phyloP scores from a whole-genome alignment of 2,888 invertebrate species.

The Glomeris marginata region DNA sequence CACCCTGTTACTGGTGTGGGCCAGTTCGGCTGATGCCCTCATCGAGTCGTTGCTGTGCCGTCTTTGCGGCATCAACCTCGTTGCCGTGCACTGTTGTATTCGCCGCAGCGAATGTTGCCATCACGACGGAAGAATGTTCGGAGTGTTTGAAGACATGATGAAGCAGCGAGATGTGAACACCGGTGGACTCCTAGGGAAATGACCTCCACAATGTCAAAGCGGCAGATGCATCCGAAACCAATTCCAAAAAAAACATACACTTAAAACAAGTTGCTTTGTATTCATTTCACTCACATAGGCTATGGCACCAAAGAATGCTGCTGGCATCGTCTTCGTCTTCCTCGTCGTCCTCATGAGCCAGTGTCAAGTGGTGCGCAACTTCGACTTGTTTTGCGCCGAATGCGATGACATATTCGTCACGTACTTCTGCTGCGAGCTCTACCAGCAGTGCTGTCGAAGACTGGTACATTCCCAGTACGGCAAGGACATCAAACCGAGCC shows the following conservation, averaged over 20 bases:
- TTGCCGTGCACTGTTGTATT: constrained; percentile 6
- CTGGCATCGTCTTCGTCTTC: too few species aligned
- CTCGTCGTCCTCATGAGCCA: not conserved
- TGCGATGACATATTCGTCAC: constrained; percentile 5
- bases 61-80: constrained; percentile 6
- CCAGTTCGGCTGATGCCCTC: not conserved
- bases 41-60: constrained; percentile 4
- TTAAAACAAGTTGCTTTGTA: not conserved
- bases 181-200: constrained; percentile 6
- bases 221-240: not conserved
- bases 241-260: not conserved
- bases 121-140: constrained; percentile 8
- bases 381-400: constrained; percentile 10
- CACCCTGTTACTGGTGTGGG: not conserved
- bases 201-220: not conserved
- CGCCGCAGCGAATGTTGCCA: constrained; percentile 8
- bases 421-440: constrained; percentile 6
- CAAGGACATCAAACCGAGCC: too few species aligned
- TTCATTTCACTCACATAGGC: not conserved
- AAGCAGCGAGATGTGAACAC: not conserved
- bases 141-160: constrained; percentile 5
- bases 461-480: too few species aligned
- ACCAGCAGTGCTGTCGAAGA: constrained; percentile 6
- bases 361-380: not conserved
- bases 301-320: too few species aligned